Conservation (phyloP, 2,797 vertebrate species). For the Acanthurus leucopareius region DNA sequence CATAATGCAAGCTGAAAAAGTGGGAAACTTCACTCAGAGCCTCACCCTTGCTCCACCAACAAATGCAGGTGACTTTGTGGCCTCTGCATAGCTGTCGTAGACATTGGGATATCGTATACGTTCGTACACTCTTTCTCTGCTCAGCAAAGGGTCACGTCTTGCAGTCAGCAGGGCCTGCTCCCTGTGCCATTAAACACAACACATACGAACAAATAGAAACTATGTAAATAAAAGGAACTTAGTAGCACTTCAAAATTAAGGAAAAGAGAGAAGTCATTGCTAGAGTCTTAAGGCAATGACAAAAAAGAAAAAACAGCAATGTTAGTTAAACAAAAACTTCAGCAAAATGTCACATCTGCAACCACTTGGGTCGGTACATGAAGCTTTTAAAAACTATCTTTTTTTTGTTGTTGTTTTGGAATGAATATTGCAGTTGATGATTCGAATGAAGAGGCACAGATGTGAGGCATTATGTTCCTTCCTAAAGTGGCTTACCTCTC, state of each 20-base stretch:
- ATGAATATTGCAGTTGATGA: conserved; percentile 42
- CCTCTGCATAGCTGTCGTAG: conserved; percentile 93
- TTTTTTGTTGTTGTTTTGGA: conserved; percentile 9
- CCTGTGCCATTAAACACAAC: conserved; percentile 76
- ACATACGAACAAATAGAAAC: background rate
- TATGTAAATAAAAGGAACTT: background rate
- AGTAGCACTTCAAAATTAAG: background rate
- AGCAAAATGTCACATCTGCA: conserved; percentile 15
- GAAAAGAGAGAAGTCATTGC: background rate
- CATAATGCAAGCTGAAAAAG: background rate
- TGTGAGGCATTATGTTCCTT: conserved; percentile 60
- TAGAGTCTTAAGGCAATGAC: background rate
- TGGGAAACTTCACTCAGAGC: background rate
- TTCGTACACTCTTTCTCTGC: conserved; percentile 88
- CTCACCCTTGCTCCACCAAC: conserved; percentile 95
- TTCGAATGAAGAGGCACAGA: conserved; percentile 53
- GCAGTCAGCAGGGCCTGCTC: conserved; percentile 93
- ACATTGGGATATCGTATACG: conserved; percentile 93
- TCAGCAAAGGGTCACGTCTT: conserved; percentile 86
- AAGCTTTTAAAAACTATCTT: background rate
- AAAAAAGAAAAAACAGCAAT: background rate
- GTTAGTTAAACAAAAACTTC: background rate
- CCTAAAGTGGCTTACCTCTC: conserved; percentile 77
- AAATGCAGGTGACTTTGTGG: conserved; percentile 93
- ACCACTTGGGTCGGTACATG: background rate